Evolutionary conservation across 2,113 vertebrate genomes (phyloP), one percentile per base, ranked within the genome.

Genomic region (Coreoperca whiteheadi): DNA sequence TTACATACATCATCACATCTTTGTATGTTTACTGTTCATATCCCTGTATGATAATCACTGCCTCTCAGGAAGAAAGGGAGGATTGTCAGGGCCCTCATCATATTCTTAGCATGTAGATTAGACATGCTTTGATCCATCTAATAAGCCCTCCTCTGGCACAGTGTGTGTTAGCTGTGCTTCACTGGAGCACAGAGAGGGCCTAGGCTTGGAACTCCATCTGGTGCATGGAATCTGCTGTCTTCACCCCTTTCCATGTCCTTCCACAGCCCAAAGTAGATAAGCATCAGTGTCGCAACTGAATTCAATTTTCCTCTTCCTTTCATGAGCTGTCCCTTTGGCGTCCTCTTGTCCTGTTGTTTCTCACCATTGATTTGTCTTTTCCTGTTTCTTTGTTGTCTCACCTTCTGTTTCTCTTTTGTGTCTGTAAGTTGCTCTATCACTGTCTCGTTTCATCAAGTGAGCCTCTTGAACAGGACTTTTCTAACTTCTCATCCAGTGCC

Each of bases 21-120:
- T 70, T 84, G 64, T 51, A 51, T 75, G 83, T 85, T 88, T 88
- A 48, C 79, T 32, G 46, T 76, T 72, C 71, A 23, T 78, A 53
- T 41, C 53, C 59, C 68, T 67, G 68, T 73, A 64, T 79, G 75
- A 84, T 87, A 69, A 88, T 83, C 37, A 32, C 23, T 43, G 34
- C 23, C 79, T 85, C 74, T 79, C 61, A 71, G 68, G 72, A 86
- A 74, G 73, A 68, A 56, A 30, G 20, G 30, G 32, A 37, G 37
- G 46, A 39, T 64, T 64, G 68, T 88, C 57, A 81, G 68, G 67
- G 71, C 69, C 66, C 71, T 89, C 69, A 48, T 74, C 88, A 75
- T 85, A 82, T 88, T 90, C 81, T 84, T 73, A 84, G 78, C 76
- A 85, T 88, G 69, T 84, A 76, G 66, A 89, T 91, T 89, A 92